A percentile compares a stretch with the other conserved stretches of the same genome.
phyloP scores from a whole-genome alignment of 2,797 vertebrate species.

The Xyrichtys novacula region DNA sequence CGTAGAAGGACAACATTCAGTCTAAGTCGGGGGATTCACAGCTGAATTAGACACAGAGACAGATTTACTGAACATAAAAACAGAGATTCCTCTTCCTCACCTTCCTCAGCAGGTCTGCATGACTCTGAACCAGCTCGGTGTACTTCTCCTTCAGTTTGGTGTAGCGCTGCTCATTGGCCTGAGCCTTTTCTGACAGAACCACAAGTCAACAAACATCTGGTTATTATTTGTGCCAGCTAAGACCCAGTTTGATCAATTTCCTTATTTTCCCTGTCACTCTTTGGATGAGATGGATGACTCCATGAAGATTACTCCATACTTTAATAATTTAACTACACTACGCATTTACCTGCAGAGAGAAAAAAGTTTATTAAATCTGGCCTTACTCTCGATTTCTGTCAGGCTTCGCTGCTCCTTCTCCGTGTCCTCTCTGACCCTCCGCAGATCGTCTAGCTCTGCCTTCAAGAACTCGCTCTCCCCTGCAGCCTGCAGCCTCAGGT shows the following conservation, averaged over 20 bases:
- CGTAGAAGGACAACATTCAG: conserved; percentile 1
- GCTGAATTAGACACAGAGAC: background rate
- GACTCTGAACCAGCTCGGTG: conserved; percentile 95
- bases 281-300: too few relatives aligned
- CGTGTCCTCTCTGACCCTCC: conserved; percentile 91
- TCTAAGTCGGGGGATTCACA: background rate
- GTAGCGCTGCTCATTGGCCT: conserved; percentile 97
- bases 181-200: conserved; percentile 88
- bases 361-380: conserved; percentile 51
- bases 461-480: conserved; percentile 95
- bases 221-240: background rate
- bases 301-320: too few relatives aligned
- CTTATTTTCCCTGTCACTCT: background rate
- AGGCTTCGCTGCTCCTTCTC: conserved; percentile 97
- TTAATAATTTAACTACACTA: too few relatives aligned
- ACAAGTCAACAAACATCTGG: background rate
- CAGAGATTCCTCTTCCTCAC: conserved; percentile 70
- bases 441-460: conserved; percentile 94
- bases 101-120: conserved; percentile 96
- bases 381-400: conserved; percentile 95
- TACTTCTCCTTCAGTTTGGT: conserved; percentile 98
- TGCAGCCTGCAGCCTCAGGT: conserved; percentile 93
- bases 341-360: background rate
- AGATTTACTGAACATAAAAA: background rate
- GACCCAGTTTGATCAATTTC: background rate